phyloP scores from a whole-genome alignment of 2,888 invertebrate species.

The Andrena hattorfiana region DNA sequence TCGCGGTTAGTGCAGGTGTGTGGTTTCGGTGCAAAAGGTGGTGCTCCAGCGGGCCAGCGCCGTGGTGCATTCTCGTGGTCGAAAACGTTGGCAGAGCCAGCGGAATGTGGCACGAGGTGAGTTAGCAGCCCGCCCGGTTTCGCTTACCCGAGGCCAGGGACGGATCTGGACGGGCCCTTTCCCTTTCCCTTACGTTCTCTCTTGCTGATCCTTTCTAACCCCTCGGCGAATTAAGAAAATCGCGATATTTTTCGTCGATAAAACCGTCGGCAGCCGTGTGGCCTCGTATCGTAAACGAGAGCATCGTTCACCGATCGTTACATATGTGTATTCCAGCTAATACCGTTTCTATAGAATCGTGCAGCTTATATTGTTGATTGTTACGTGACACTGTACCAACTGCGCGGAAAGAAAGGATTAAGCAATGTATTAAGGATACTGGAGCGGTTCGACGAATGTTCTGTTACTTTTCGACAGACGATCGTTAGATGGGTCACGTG shows the following conservation, averaged over 20 bases:
- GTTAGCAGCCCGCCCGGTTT: slow-evolving; percentile 78
- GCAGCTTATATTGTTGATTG: not conserved
- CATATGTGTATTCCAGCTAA: not conserved
- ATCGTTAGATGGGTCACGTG: slow-evolving; percentile 7
- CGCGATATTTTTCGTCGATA: not conserved
- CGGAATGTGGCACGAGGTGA: slow-evolving; percentile 85
- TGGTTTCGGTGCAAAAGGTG: slow-evolving; percentile 50
- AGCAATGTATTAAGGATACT: not conserved
- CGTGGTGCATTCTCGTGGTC: slow-evolving; percentile 62
- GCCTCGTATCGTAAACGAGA: not conserved
- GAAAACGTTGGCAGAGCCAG: slow-evolving; percentile 74
- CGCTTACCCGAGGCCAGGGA: slow-evolving; percentile 76
- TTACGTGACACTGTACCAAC: too few species aligned
- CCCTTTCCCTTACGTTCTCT: slow-evolving; percentile 32
- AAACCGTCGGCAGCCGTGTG: too few species aligned
- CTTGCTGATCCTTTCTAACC: slow-evolving; percentile 11
- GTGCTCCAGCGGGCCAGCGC: slow-evolving; percentile 20
- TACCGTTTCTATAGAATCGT: not conserved
- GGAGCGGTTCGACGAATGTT: too few species aligned
- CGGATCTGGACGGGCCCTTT: slow-evolving; percentile 68
- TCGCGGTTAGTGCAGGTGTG: slow-evolving; percentile 42
- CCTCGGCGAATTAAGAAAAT: not conserved
- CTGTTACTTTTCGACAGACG: not conserved
- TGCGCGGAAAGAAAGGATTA: not conserved
- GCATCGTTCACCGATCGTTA: not conserved